Evolutionary conservation across 1,140 invertebrate genomes (phyloP), one percentile per base, ranked within the genome.

Genomic region (Triops longicaudatus): DNA sequence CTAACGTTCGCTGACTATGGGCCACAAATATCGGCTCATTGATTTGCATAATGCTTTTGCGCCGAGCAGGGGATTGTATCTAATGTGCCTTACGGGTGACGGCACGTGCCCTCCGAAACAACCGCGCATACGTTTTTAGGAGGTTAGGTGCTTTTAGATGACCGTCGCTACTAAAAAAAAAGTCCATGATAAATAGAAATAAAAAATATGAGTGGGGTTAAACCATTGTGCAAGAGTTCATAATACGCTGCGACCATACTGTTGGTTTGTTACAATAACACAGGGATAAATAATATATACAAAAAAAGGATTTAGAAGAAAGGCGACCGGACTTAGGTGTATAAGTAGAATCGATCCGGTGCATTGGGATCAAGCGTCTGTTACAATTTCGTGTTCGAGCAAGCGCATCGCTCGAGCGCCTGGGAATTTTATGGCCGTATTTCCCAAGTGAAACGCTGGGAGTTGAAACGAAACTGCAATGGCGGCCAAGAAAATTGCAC

Each of bases 291-390:
- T 63, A n/a, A 22, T 10, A 17, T 63, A 63, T 6, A 17, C 9
- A 22, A 22, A 63, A 22, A 63, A 63, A 17, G 50, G 17, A 63
- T 6, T 14, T 14, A 22, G 50, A 63, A 63, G 22, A 17, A 14
- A 63, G n/a, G 10, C 17, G 22, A 14, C 50, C 50, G 22, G 22
- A 22, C 50, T 22, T n/a, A 63, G 50, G 14, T 63, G 17, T 44
- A 12, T 63, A 63, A 63, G 50, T 22, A 63, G 50, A 22, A 63
- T 63, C 50, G 50, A 63, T 63, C 50, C 50, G 17, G 50, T 63
- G 50, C 50, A 63, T 63, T 63, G 50, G 50, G 50, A 63, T 63
- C 50, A 63, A 63, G 50, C 17, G 50, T 63, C 50, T 63, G 22
- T 63, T 63, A 63, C 50, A 22, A 22, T 63, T 63, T 63, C 14